Evolutionary conservation across 2,888 invertebrate genomes (phyloP), one percentile per base, ranked within the genome.

Genomic region (Phalangium opilio): DNA sequence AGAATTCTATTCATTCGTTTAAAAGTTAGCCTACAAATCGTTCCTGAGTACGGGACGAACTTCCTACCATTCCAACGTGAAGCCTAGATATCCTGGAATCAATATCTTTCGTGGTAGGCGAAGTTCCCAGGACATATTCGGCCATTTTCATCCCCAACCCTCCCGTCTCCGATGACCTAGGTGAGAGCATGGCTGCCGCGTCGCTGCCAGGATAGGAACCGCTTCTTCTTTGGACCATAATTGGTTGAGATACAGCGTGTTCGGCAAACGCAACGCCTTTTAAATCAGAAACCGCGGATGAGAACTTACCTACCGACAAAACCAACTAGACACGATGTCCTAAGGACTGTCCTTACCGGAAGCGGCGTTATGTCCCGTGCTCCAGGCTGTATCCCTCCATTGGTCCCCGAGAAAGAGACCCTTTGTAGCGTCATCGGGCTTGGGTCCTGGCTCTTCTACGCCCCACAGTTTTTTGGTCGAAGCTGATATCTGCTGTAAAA

Each of bases 91-190:
- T 73, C 55, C 79, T 70, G 43, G 76, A 75, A 60, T 79, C 79
- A 51, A 80, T 62, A 60, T 79, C 81, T 65, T 81, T 79, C 59
- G 75, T 74, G 57, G 87, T 89, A 5, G 58, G 58, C 18, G 89
- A 87, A 54, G 86, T 87, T 56, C 91, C 86, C 60, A 96, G 75
- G 50, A 96, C 93, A 68, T 93, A 95, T 70, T 96, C 95, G 46
- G 93, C 95, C 90, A 95, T 95, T 74, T 93, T 93, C 58, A 91
- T 87, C 57, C 89, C 90, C 57, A 93, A 77, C 40, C 89, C 89
- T 55, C 79, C 77, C 52, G 86, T 85, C 58, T 90, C 85, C 34
- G 59, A 54, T 67, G 90, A 85, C 54, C 86, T 75, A 41, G 87
- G 85, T 41, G 84, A 84, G 58, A 76, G 72, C 60, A 79, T 73